Base-by-base conservation (phyloP, 92 coral and sea anemone genomes). In the Porites rus region DNA sequence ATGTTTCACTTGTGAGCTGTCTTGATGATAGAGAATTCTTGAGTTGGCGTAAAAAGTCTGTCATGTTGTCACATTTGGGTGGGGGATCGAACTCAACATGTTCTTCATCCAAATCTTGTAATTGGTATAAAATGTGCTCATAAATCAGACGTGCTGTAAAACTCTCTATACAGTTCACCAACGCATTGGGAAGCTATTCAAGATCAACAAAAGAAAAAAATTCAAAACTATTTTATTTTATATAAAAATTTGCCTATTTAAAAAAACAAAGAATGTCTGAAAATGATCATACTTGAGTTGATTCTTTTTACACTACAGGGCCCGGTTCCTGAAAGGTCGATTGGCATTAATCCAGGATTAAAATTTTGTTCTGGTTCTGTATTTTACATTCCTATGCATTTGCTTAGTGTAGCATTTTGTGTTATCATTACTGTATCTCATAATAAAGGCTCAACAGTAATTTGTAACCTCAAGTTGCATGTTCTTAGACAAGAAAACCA, bases 31-130 rank as follows among this genome's bases (percentile, higher is more conserved):
- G 81, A 12, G 31, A 38, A 6, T 83, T 87, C 70, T 88, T 92
- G 21, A 95, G 84, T 56, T 91, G 95, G n/a, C 93, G 90, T 59
- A 93, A 79, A 58, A 97, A 97, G 68, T 96, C 96, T 61, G 92
- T 96, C 98, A 97, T 92, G 83, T 90, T 95, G 77, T 97, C 99
- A 78, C 99, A 97, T 21, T 94, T 90, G 13, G 91, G 83, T 4
- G 88, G 75, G 50, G 68, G n/a, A 24, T 46, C 70, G 61, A 84
- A 74, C 0, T 38, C 46, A 52, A 78, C 77, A 6, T 56, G 72
- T 21, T 84, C 91, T 56, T 89, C 72, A 31, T 84, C 90, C 56
- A 19, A 38, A 8, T 79, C 87, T 93, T 90, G 92, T 31, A 93
- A 88, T 31, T 91, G 88, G 78, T 90, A 74, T 7, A 97, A 90